Conservation (phyloP, 2,797 vertebrate species). For the Moxostoma hubbsi region DNA sequence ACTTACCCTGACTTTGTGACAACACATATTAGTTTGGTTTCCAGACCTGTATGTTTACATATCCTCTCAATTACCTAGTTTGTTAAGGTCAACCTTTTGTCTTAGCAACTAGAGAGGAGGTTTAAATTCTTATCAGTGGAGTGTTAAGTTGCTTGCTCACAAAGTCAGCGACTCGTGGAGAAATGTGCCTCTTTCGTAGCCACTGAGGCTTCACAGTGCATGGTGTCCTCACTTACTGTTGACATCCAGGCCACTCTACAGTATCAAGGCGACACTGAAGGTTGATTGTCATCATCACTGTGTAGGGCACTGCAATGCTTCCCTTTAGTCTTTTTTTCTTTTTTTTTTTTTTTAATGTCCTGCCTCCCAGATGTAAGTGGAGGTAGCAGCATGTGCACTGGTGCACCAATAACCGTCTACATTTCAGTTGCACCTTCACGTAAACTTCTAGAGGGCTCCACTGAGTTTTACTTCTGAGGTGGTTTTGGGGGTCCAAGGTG, state of each 20-base stretch:
- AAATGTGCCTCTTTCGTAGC: conserved; percentile 43
- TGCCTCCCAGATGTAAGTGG: conserved; percentile 6
- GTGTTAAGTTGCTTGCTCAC: conserved; percentile 28
- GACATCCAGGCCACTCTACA: background rate
- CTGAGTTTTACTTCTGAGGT: background rate
- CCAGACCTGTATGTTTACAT: conserved; percentile 58
- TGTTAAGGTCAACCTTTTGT: conserved; percentile 47
- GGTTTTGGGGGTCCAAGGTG: conserved; percentile 9
- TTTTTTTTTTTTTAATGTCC: background rate
- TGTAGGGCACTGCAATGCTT: conserved; percentile 14
- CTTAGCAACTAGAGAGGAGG: conserved; percentile 26
- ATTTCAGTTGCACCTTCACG: conserved; percentile 23
- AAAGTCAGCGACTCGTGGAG: conserved; percentile 40
- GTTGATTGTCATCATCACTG: conserved; percentile 19
- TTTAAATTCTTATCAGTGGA: conserved; percentile 16
- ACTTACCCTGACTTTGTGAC: conserved; percentile 50
- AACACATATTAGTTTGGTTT: conserved; percentile 43
- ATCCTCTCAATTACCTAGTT: conserved; percentile 42
- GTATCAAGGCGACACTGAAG: conserved; percentile 2
- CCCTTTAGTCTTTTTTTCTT: conserved; percentile 5
- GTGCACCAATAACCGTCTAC: conserved; percentile 24
- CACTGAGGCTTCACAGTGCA: conserved; percentile 18
- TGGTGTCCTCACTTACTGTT: conserved; percentile 11
- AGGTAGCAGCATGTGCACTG: conserved; percentile 22
- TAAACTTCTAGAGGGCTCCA: conserved; percentile 18